phyloP scores from a whole-genome alignment of 2,888 invertebrate species.

The Ectemnius lituratus region DNA sequence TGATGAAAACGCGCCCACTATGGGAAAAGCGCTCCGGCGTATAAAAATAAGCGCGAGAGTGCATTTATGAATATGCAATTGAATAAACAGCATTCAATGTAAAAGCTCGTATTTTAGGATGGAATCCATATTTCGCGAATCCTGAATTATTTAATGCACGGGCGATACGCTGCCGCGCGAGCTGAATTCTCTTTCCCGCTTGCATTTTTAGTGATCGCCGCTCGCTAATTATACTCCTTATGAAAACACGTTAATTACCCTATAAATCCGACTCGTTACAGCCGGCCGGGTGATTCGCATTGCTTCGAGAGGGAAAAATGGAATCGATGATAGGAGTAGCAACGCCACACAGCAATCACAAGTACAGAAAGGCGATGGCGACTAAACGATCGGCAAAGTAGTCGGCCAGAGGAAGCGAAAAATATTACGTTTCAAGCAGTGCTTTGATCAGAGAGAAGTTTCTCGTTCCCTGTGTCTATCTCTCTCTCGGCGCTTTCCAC shows the following conservation, averaged over 20 bases:
- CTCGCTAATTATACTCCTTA: constrained; percentile 6
- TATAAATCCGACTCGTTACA: background rate
- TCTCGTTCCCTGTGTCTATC: background rate
- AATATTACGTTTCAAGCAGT: background rate
- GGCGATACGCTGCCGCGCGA: constrained; percentile 16
- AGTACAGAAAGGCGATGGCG: no score
- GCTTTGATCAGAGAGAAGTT: background rate
- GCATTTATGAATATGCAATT: constrained; percentile 37
- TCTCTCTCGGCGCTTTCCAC: constrained; percentile 4
- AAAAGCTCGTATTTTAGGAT: constrained; percentile 21
- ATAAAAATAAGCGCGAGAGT: constrained; percentile 29
- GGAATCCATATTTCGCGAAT: constrained; percentile 24
- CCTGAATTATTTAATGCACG: constrained; percentile 25
- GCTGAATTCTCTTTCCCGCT: constrained; percentile 28
- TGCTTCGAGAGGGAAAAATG: no score
- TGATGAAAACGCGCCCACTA: background rate
- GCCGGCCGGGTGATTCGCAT: background rate
- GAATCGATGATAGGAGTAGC: no score
- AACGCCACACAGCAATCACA: no score
- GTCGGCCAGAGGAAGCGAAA: background rate
- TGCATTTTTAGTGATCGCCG: background rate
- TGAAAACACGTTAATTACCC: background rate
- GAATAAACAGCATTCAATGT: constrained; percentile 36
- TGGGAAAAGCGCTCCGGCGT: background rate
- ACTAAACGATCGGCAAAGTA: no score